A percentile compares a stretch with the other conserved stretches of the same genome.
Evolutionary conservation across 2,113 vertebrate species (phyloP).

Genomic region (Triplophysa tibetana): DNA sequence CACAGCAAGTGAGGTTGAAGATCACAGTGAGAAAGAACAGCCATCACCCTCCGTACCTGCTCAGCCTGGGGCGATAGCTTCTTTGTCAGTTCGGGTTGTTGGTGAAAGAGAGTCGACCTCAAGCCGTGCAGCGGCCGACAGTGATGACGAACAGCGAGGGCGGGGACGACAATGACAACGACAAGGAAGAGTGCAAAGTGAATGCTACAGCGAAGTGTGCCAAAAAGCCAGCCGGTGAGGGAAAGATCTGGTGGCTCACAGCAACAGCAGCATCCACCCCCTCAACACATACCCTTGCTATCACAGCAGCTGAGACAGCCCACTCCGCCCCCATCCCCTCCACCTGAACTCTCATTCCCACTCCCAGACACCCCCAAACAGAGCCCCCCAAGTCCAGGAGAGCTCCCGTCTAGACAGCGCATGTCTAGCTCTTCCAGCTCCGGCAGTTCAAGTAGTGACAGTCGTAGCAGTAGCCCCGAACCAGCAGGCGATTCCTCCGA

Average conservation of each 20-base stretch:
- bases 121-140: slow-evolving; percentile 64
- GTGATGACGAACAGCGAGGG: slow-evolving; percentile 72
- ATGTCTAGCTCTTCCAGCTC: slow-evolving; percentile 74
- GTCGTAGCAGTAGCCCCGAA: slow-evolving; percentile 77
- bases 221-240: slow-evolving; percentile 61
- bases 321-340: slow-evolving; percentile 76
- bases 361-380: slow-evolving; percentile 79
- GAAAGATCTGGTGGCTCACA: slow-evolving; percentile 71
- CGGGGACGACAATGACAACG: slow-evolving; percentile 69
- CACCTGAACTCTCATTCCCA: slow-evolving; percentile 75
- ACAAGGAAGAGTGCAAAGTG: slow-evolving; percentile 71
- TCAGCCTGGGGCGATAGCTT: slow-evolving; percentile 61
- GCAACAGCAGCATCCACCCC: slow-evolving; percentile 67
- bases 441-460: slow-evolving; percentile 74
- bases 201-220: slow-evolving; percentile 60
- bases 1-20: slow-evolving; percentile 61
- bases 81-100: slow-evolving; percentile 58
- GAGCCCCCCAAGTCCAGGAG: slow-evolving; percentile 75
- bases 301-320: slow-evolving; percentile 76
- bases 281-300: slow-evolving; percentile 71
- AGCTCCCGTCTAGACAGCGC: slow-evolving; percentile 61
- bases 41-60: slow-evolving; percentile 49
- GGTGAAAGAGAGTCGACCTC: slow-evolving; percentile 62
- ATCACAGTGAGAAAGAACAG: slow-evolving; percentile 64
- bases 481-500: slow-evolving; percentile 68